Percentiles rank a stretch among this genome's conserved stretches.
Evolutionary conservation across 2,113 vertebrate genomes (phyloP).

Genomic region (Microcebus tavaratra): DNA sequence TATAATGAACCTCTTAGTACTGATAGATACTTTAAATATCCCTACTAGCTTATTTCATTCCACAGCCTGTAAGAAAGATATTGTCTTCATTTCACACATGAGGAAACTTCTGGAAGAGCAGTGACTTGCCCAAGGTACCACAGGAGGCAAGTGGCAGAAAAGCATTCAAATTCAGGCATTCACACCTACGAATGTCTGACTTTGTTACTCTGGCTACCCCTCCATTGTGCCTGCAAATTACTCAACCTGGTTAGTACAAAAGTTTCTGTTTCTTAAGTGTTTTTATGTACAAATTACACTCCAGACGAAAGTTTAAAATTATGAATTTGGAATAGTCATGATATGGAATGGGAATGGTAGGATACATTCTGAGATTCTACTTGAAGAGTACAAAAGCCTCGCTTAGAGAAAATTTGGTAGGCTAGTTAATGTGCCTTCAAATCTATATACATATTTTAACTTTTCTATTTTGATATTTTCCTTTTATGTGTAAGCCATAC

Average conservation of each 20-base stretch:
- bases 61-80: not conserved
- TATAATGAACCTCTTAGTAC: not conserved
- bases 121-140: not conserved
- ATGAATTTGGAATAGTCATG: not conserved
- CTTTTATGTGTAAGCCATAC: constrained; percentile 7
- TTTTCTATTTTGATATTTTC: not conserved
- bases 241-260: not conserved
- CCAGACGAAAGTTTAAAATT: not conserved
- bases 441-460: not conserved
- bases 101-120: not conserved
- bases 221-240: not conserved
- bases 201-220: not conserved
- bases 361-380: not conserved
- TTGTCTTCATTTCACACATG: not conserved
- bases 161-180: not conserved
- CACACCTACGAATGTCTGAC: not conserved
- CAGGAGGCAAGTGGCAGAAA: not conserved
- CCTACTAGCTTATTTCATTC: not conserved
- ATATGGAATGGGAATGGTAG: not conserved
- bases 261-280: constrained; percentile 1
- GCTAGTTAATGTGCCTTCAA: not conserved
- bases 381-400: not conserved
- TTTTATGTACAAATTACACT: not conserved
- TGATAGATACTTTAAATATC: not conserved
- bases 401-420: not conserved